phyloP scores from a whole-genome alignment of 2,797 vertebrate genomes.

The Tapera naevia region DNA sequence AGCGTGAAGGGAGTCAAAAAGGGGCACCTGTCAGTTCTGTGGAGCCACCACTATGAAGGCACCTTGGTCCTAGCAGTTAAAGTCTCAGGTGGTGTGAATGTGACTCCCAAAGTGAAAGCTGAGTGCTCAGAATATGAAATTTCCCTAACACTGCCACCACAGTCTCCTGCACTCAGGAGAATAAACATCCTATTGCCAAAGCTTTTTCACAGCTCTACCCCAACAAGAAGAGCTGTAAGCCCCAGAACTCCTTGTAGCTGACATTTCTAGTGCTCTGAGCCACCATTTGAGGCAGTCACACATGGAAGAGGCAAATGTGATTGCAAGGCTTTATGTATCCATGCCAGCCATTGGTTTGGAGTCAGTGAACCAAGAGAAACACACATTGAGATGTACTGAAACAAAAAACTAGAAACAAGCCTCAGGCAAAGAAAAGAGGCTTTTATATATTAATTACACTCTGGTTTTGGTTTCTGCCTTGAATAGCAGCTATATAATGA shows the following conservation, averaged over 20 bases:
- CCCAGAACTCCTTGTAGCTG: not conserved
- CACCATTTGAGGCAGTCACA: constrained; percentile 14
- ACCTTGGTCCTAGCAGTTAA: too few relatives aligned
- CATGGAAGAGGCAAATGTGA: constrained; percentile 18
- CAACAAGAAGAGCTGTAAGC: not conserved
- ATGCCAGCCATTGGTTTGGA: constrained; percentile 58
- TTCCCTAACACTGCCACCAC: not conserved
- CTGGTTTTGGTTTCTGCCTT: constrained; percentile 25
- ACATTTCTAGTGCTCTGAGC: not conserved
- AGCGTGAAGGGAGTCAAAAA: too few relatives aligned
- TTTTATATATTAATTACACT: constrained; percentile 62
- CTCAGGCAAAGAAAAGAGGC: constrained; percentile 46
- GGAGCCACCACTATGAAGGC: too few relatives aligned
- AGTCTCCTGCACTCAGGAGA: not conserved
- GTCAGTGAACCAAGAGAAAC: constrained; percentile 51
- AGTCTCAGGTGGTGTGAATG: too few relatives aligned
- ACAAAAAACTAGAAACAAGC: constrained; percentile 57
- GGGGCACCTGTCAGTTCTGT: too few relatives aligned
- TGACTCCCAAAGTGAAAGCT: too few relatives aligned
- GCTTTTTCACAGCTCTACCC: not conserved
- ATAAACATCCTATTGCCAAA: not conserved
- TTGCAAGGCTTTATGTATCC: constrained; percentile 20
- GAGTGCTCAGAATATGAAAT: too few relatives aligned
- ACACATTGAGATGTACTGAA: constrained; percentile 55
- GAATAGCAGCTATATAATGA: constrained; percentile 40